Evolutionary conservation across 2,888 invertebrate species (phyloP).

Genomic region (Clepsis dumicolana): DNA sequence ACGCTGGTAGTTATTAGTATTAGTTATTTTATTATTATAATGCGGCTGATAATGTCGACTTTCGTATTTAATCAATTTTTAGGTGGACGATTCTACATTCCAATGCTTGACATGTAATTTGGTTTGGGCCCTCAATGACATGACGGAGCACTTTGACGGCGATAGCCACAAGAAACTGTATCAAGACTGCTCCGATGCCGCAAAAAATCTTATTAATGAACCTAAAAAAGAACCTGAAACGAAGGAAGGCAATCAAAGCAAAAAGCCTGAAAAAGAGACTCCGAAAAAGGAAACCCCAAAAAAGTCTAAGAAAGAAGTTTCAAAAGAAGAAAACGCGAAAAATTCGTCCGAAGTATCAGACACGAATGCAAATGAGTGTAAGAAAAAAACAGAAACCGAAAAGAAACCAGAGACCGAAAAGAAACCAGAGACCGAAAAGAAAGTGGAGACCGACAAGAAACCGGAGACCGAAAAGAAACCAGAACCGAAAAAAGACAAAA

Average conservation of each 20-base stretch:
- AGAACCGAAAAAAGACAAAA: not conserved
- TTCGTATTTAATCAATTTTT: constrained; percentile 44
- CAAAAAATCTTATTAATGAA: not conserved
- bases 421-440: not conserved
- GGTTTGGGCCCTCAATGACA: constrained; percentile 46
- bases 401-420: too few relatives aligned
- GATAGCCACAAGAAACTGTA: constrained; percentile 49
- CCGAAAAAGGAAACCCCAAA: constrained; percentile 27
- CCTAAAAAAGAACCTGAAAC: constrained; percentile 17
- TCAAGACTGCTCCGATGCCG: constrained; percentile 43
- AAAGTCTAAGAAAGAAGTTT: constrained; percentile 15
- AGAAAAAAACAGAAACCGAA: not conserved
- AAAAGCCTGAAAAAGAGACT: not conserved
- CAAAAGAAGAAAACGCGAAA: constrained; percentile 12
- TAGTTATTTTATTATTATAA: too few relatives aligned
- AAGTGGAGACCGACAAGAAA: not conserved
- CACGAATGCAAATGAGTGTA: not conserved
- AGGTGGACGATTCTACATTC: constrained; percentile 60
- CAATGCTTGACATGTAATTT: constrained; percentile 65
- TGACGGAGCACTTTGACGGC: constrained; percentile 49
- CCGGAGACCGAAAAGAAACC: not conserved
- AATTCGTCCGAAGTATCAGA: constrained; percentile 5
- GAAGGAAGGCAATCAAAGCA: constrained; percentile 23
- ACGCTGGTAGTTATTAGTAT: too few relatives aligned
- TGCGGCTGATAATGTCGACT: too few relatives aligned